A percentile compares a stretch with the other conserved stretches of the same genome.
Conservation (phyloP, 2,797 vertebrate genomes). For the Phylloscopus collybita region DNA sequence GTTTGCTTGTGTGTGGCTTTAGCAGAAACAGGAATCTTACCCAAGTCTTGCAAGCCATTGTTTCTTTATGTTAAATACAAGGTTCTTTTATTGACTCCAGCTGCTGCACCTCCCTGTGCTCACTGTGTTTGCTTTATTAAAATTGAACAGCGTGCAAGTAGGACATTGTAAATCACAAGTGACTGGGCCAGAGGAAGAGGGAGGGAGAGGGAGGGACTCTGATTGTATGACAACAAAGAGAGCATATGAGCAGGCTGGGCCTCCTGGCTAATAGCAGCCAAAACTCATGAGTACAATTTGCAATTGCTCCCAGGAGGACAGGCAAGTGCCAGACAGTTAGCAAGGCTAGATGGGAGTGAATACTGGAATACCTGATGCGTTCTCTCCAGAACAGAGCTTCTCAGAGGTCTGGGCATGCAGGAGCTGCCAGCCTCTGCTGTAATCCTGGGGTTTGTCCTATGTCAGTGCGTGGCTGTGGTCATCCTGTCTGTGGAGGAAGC, state of each 20-base stretch:
- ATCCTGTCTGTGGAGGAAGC: background rate
- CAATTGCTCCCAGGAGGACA: conserved; percentile 13
- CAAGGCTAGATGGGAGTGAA: background rate
- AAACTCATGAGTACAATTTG: background rate
- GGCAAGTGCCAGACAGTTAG: background rate
- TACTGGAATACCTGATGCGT: background rate
- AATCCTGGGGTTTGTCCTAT: background rate
- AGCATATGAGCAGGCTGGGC: background rate
- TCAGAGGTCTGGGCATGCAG: background rate
- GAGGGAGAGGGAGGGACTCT: conserved; percentile 18
- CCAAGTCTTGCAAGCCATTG: conserved; percentile 30
- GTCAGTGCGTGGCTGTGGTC: background rate
- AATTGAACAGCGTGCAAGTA: conserved; percentile 41
- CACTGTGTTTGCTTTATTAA: conserved; percentile 47
- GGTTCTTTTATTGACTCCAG: conserved; percentile 44
- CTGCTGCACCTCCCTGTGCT: conserved; percentile 45
- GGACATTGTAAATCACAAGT: conserved; percentile 52
- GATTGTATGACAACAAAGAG: conserved; percentile 29
- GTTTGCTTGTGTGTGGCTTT: conserved; percentile 6
- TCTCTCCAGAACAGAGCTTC: background rate
- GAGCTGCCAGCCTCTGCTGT: background rate
- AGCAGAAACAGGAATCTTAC: conserved; percentile 29
- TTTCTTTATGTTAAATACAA: conserved; percentile 41
- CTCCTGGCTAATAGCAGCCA: conserved; percentile 12
- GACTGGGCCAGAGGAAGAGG: conserved; percentile 17